Evolutionary conservation across 2,797 vertebrate species (phyloP).

Genomic region (Aulostomus chinensis): DNA sequence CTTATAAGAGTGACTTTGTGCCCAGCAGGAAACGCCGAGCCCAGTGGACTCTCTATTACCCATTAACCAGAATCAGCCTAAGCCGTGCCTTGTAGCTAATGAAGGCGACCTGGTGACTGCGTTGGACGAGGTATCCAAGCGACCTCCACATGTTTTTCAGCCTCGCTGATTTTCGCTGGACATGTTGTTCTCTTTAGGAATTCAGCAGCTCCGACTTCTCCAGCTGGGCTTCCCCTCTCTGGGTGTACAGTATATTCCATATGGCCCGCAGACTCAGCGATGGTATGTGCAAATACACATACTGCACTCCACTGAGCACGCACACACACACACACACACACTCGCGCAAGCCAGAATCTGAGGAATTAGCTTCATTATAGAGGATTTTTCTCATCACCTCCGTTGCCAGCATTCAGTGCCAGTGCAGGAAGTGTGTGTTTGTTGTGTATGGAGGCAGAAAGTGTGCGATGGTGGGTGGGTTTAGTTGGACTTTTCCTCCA

Average conservation of each 20-base stretch:
- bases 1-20: constrained; percentile 61
- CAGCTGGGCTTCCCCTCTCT: constrained; percentile 30
- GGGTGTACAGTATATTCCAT: constrained; percentile 36
- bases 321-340: constrained; percentile 6
- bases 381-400: neutral
- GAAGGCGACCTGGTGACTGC: constrained; percentile 34
- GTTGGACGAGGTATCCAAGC: constrained; percentile 25
- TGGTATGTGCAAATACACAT: constrained; percentile 18
- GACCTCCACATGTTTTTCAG: constrained; percentile 20
- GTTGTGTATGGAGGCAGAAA: too few relatives aligned
- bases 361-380: constrained; percentile 3
- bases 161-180: constrained; percentile 8
- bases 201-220: constrained; percentile 16
- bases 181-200: constrained; percentile 43
- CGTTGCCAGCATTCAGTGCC: neutral
- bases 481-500: neutral
- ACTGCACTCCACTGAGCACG: constrained; percentile 14
- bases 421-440: neutral
- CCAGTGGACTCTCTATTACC: constrained; percentile 50
- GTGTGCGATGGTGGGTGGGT: too few relatives aligned
- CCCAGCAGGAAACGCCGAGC: constrained; percentile 59
- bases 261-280: constrained; percentile 31
- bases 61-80: constrained; percentile 1
- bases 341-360: neutral
- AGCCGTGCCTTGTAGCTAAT: neutral